These are phyloP conservation scores for Otocyon megalotis DNA, from an alignment of 2,113 vertebrate species.

Conservation along the genomic window DNA sequence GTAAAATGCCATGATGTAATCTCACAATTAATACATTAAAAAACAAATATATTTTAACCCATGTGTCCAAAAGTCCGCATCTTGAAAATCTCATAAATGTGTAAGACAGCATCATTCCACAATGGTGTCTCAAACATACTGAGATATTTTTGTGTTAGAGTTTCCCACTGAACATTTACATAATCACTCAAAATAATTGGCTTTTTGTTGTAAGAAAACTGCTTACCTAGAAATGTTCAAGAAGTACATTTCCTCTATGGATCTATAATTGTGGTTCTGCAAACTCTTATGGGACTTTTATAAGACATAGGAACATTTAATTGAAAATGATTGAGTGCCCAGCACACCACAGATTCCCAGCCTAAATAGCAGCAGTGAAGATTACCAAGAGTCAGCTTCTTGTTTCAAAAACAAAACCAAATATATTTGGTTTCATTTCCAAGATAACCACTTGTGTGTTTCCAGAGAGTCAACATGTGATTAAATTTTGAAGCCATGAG, in stretches of 20 bases:
- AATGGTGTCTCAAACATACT: conserved; percentile 51
- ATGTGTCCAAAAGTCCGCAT: conserved; percentile 47
- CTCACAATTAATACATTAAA: conserved; percentile 62
- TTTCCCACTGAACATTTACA: conserved; percentile 79
- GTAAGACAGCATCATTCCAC: conserved; percentile 45
- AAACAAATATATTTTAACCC: conserved; percentile 24
- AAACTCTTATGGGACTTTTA: conserved; percentile 60
- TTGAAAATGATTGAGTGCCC: conserved; percentile 78
- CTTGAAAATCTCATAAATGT: conserved; percentile 26
- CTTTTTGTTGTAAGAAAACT: conserved; percentile 77
- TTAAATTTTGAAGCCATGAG: conserved; percentile 72
- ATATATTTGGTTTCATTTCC: conserved; percentile 70
- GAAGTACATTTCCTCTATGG: conserved; percentile 53
- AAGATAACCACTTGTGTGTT: conserved; percentile 69
- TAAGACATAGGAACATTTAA: conserved; percentile 73
- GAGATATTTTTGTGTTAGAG: conserved; percentile 58
- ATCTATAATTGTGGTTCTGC: conserved; percentile 52
- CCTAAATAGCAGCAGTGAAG: conserved; percentile 70
- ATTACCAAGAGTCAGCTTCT: conserved; percentile 65
- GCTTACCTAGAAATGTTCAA: conserved; percentile 63
- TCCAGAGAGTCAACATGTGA: conserved; percentile 65
- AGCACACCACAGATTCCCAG: conserved; percentile 65
- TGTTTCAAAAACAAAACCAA: conserved; percentile 77
- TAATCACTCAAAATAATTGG: conserved; percentile 84
- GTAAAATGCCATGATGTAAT: background rate